Conservation (phyloP, 2,113 vertebrate species). For the Erpornis zantholeuca region DNA sequence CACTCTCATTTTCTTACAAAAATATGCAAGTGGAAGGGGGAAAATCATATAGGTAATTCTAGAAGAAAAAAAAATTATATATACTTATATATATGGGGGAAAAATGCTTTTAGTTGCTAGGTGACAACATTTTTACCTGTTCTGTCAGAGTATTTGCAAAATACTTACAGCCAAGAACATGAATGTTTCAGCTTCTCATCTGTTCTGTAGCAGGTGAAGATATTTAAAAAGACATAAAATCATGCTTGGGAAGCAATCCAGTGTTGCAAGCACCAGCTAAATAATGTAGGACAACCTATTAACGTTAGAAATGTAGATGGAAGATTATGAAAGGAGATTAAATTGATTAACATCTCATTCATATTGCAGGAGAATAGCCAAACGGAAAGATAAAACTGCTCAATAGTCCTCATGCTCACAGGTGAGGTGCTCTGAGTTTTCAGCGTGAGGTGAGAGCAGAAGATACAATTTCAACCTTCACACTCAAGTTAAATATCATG, state of each 20-base stretch:
- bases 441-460: background rate
- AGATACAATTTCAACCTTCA: background rate
- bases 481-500: background rate
- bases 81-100: no score
- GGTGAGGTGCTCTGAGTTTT: background rate
- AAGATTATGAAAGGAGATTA: background rate
- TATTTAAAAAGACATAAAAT: background rate
- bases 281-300: background rate
- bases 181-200: slow-evolving; percentile 7
- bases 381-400: background rate
- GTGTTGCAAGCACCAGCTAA: background rate
- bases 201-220: background rate
- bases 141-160: slow-evolving; percentile 39
- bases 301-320: background rate
- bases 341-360: background rate
- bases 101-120: slow-evolving; percentile 39
- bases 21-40: background rate
- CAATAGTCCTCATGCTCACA: background rate
- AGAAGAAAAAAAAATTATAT: background rate
- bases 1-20: background rate
- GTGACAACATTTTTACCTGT: slow-evolving; percentile 22
- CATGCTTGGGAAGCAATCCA: background rate
- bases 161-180: slow-evolving; percentile 2
- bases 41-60: background rate
- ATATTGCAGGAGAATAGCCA: background rate